These are phyloP conservation scores for Xenopus laevis DNA, from an alignment of 2,113 vertebrate species.

Conservation along the genomic window DNA sequence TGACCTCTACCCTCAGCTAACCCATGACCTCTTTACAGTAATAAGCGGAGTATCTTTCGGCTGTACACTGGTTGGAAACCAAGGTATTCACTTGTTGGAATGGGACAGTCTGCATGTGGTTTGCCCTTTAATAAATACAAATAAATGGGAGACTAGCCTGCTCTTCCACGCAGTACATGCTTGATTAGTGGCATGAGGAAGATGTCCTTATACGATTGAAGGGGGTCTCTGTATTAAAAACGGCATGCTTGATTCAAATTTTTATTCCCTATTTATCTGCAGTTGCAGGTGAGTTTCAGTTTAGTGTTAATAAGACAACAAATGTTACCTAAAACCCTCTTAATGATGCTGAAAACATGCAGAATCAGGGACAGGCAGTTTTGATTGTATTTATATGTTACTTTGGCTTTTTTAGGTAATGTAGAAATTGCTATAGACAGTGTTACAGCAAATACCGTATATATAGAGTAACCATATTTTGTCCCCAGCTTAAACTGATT, in stretches of 20 bases:
- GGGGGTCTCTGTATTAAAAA: conserved; percentile 10
- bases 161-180: neutral
- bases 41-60: conserved; percentile 96
- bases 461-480: too few relatives aligned
- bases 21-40: conserved; percentile 78
- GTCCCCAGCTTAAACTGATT: too few relatives aligned
- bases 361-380: too few relatives aligned
- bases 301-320: too few relatives aligned
- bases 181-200: conserved; percentile 17
- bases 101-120: conserved; percentile 54
- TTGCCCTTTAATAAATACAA: conserved; percentile 14
- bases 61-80: conserved; percentile 91
- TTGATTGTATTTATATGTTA: too few relatives aligned
- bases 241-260: neutral
- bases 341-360: too few relatives aligned
- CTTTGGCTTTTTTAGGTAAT: too few relatives aligned
- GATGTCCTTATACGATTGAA: neutral
- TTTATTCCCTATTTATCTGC: too few relatives aligned
- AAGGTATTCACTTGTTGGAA: conserved; percentile 81
- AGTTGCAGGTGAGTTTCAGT: too few relatives aligned
- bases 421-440: too few relatives aligned
- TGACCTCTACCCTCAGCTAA: conserved; percentile 50
- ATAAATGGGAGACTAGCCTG: conserved; percentile 31
- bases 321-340: too few relatives aligned
- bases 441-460: too few relatives aligned